These are phyloP conservation scores for Lacerta agilis DNA, from an alignment of 2,797 vertebrate species.

Conservation along the genomic window DNA sequence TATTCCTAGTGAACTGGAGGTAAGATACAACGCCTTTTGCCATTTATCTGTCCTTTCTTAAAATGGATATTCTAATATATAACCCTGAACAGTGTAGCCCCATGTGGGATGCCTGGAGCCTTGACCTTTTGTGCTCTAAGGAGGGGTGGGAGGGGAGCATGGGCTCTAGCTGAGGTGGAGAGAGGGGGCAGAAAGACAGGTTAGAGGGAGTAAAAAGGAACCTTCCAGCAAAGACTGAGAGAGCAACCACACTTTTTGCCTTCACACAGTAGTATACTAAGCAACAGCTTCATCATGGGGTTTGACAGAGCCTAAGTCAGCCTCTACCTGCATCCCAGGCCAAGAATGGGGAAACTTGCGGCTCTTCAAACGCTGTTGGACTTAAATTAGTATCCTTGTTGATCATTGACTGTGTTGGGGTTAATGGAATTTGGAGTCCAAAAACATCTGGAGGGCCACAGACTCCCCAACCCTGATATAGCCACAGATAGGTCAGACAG, in stretches of 20 bases:
- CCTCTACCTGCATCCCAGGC: background rate
- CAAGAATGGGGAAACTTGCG: background rate
- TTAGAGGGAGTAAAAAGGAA: background rate
- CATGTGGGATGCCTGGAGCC: background rate
- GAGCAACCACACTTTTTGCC: background rate
- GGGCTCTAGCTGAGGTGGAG: background rate
- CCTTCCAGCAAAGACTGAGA: background rate
- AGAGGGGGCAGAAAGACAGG: background rate
- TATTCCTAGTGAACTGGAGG: slow-evolving; percentile 85
- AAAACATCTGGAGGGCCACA: background rate
- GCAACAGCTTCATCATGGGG: background rate
- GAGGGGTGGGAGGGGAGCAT: no score
- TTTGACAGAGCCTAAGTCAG: background rate
- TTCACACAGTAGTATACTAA: background rate
- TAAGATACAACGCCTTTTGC: slow-evolving; percentile 69
- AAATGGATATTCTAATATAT: background rate
- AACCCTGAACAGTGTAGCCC: background rate
- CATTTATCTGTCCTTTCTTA: background rate
- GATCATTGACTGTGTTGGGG: background rate
- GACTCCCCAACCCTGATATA: background rate
- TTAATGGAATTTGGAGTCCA: background rate
- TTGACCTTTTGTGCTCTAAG: background rate
- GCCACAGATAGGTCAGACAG: background rate
- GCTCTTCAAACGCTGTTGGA: background rate
- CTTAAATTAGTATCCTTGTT: background rate